Evolutionary conservation across 2,113 vertebrate species (phyloP).

Genomic region (Mustelus asterias): DNA sequence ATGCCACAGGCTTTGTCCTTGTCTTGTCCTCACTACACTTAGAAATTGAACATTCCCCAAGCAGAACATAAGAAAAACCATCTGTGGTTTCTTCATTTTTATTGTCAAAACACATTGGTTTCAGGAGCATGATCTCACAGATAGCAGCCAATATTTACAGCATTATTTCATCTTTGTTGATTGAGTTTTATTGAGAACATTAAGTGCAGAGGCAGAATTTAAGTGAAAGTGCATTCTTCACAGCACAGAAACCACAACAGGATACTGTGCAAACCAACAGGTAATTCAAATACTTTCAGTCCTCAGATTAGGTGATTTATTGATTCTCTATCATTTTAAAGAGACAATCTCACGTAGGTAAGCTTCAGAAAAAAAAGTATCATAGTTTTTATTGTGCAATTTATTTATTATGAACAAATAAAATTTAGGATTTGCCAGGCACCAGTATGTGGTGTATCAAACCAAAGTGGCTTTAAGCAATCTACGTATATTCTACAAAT

Average conservation of each 20-base stretch:
- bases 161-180: slow-evolving; percentile 24
- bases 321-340: slow-evolving; percentile 22
- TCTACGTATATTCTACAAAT: neutral
- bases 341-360: neutral
- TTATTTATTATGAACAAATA: slow-evolving; percentile 19
- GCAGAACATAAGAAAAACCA: neutral
- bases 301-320: slow-evolving; percentile 15
- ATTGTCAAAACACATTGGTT: neutral
- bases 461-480: neutral
- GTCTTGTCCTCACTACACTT: neutral
- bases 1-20: neutral
- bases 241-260: neutral
- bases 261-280: neutral
- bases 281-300: slow-evolving; percentile 31
- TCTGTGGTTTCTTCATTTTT: neutral
- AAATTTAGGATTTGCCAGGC: neutral
- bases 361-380: neutral
- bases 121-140: neutral
- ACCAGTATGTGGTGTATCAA: neutral
- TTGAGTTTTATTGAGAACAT: slow-evolving; percentile 28
- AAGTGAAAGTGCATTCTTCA: neutral
- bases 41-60: neutral
- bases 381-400: slow-evolving; percentile 15
- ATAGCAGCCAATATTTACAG: slow-evolving; percentile 14
- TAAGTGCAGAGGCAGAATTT: neutral